A percentile compares a stretch with the other conserved stretches of the same genome.
Evolutionary conservation across 2,797 vertebrate species (phyloP).

Genomic region (Oceanodroma leucorhoa): DNA sequence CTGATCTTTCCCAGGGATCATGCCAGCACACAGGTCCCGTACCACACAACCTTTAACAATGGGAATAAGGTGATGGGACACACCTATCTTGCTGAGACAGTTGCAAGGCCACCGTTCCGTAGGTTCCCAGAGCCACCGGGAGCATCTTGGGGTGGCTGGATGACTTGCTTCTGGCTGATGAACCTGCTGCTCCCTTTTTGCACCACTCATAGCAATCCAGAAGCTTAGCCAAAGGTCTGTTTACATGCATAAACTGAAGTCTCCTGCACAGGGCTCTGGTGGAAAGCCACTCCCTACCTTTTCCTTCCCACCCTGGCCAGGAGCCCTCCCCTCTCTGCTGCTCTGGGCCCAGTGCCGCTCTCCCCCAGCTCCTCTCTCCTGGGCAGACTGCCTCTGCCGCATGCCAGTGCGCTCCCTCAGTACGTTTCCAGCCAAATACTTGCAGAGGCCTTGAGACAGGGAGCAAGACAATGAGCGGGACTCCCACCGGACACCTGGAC

Average conservation of each 20-base stretch:
- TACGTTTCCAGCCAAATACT: background rate
- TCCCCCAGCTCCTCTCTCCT: background rate
- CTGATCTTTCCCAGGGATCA: background rate
- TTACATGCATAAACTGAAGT: background rate
- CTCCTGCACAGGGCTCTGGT: fast-evolving
- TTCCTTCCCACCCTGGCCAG: background rate
- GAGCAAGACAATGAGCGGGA: background rate
- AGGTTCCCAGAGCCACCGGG: background rate
- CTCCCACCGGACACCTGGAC: fast-evolving
- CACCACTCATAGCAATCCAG: background rate
- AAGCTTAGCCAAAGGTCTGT: background rate
- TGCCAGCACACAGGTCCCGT: background rate
- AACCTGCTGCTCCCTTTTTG: background rate
- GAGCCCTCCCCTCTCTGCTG: background rate
- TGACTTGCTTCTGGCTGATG: background rate
- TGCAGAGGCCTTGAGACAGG: background rate
- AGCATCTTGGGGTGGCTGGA: background rate
- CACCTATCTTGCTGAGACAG: fast-evolving
- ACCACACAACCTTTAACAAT: background rate
- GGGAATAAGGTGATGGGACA: background rate
- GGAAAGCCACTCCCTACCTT: background rate
- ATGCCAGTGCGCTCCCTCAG: background rate
- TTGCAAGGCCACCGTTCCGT: background rate
- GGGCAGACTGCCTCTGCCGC: background rate
- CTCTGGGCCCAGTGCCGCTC: no score